Conservation (phyloP, 2,113 vertebrate genomes). For the Geococcyx californianus region DNA sequence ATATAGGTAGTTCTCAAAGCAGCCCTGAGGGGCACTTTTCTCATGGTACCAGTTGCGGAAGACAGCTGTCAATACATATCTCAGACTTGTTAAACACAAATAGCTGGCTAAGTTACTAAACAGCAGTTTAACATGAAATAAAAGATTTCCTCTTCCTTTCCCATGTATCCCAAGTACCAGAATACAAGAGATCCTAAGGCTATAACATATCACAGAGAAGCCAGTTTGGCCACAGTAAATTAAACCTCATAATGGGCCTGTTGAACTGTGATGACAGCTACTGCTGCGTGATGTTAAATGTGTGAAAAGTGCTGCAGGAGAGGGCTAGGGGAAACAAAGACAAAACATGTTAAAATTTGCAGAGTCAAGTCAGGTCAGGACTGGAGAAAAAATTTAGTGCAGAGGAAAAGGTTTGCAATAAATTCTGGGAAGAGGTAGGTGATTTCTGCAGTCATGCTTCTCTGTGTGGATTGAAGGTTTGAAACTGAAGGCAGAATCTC, state of each 20-base stretch:
- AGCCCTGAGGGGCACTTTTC: not conserved
- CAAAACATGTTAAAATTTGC: not conserved
- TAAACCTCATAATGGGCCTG: not conserved
- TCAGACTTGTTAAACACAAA: not conserved
- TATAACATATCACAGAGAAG: not conserved
- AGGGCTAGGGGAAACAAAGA: not conserved
- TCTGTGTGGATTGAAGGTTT: not conserved
- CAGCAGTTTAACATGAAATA: not conserved
- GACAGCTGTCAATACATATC: not conserved
- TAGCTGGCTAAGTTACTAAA: not conserved
- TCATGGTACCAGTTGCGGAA: not conserved
- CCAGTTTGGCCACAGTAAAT: constrained; percentile 15
- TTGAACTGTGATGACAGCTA: constrained; percentile 38
- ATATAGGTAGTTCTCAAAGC: not conserved
- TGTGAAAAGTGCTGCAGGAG: constrained; percentile 1
- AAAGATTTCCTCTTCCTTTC: not conserved
- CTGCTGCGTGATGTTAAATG: not conserved
- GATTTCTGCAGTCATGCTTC: not conserved
- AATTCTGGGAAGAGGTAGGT: not conserved
- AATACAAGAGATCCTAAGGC: not conserved
- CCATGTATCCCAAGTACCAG: not conserved
- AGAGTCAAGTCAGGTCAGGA: not conserved
- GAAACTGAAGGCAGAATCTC: not conserved
- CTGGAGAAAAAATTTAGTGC: not conserved
- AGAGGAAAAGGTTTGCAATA: not conserved